Conservation (phyloP, 2,113 vertebrate genomes). For the Boulengeromyrus knoepffleri region DNA sequence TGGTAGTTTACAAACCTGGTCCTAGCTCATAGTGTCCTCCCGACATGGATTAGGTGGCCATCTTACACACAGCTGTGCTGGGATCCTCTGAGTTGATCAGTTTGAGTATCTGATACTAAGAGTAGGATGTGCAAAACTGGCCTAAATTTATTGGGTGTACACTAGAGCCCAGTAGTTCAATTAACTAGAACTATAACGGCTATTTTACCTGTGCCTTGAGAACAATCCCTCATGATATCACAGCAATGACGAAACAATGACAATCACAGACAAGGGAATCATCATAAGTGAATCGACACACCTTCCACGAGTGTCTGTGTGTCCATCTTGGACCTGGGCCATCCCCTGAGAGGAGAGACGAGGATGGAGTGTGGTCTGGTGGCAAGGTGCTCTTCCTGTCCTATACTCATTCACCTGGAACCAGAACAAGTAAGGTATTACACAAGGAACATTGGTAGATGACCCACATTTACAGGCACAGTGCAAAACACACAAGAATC, state of each 20-base stretch:
- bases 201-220: not conserved
- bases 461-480: not conserved
- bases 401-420: slow-evolving; percentile 65
- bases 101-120: not conserved
- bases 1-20: no score
- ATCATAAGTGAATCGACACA: slow-evolving; percentile 24
- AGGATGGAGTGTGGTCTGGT: slow-evolving; percentile 35
- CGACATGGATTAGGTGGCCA: no score
- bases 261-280: not conserved
- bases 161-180: not conserved
- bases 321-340: slow-evolving; percentile 74
- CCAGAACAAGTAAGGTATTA: not conserved
- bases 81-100: not conserved
- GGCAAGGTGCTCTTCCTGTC: slow-evolving; percentile 45
- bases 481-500: not conserved
- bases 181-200: not conserved
- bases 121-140: not conserved
- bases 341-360: slow-evolving; percentile 67
- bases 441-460: not conserved
- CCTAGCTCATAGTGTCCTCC: no score
- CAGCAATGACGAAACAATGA: not conserved
- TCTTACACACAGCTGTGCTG: not conserved
- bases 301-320: slow-evolving; percentile 63
- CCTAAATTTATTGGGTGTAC: not conserved
- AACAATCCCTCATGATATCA: not conserved